Evolutionary conservation across 1,140 invertebrate genomes (phyloP).

Genomic region (Chymomyza costata): DNA sequence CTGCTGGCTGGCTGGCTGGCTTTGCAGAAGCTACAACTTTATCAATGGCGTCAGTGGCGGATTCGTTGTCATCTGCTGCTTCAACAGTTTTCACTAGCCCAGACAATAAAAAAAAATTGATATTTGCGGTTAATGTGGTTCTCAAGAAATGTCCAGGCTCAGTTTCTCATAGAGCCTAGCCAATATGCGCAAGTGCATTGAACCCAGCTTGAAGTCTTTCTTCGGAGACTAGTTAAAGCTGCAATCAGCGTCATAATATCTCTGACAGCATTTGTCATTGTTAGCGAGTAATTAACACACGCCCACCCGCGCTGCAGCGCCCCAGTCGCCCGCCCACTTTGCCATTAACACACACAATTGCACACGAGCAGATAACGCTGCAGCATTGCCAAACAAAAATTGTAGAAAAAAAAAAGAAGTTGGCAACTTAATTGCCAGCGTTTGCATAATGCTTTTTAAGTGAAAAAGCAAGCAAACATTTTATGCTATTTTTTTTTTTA

Average conservation of each 20-base stretch:
- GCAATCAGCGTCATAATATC: background rate
- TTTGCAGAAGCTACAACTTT: too few relatives aligned
- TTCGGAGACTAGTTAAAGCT: constrained; percentile 25
- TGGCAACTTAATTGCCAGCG: constrained; percentile 69
- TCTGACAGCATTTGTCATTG: constrained; percentile 57
- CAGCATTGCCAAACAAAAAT: constrained; percentile 1
- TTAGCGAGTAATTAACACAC: constrained; percentile 68
- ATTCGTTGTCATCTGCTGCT: constrained; percentile 25
- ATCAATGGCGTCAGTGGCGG: too few relatives aligned
- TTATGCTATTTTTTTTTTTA: constrained; percentile 22
- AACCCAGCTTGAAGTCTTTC: constrained; percentile 12
- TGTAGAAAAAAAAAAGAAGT: constrained; percentile 9
- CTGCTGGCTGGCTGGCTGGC: constrained; percentile 8
- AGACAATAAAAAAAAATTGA: constrained; percentile 68
- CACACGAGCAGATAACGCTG: background rate
- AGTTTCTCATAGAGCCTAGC: background rate
- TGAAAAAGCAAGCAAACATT: constrained; percentile 49
- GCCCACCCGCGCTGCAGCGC: constrained; percentile 21
- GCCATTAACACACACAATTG: constrained; percentile 36
- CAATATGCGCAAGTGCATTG: constrained; percentile 31
- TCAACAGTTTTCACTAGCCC: constrained; percentile 16
- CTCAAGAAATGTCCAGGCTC: background rate
- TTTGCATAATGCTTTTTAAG: constrained; percentile 68
- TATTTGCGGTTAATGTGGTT: constrained; percentile 58
- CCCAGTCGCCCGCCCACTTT: constrained; percentile 24